Base-by-base conservation (phyloP, 1,140 invertebrate species). In the Globodera ellingtonae region DNA sequence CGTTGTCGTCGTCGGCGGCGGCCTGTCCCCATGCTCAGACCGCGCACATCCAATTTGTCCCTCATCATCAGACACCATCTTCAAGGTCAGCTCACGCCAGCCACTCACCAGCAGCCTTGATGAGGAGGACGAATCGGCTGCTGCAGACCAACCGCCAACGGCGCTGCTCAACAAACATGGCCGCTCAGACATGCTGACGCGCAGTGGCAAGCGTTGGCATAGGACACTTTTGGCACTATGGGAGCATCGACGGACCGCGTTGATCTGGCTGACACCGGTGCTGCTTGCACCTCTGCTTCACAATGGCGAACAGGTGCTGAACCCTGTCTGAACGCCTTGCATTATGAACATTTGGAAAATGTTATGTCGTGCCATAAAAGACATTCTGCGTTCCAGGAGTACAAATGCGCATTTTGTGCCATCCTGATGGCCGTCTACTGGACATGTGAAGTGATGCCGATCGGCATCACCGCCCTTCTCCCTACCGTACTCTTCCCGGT, bases 371-470 rank as follows among this genome's bases (percentile, higher is more conserved):
- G 35, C 35, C 9, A 73, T 50, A 9, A 7, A 35, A 73, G 13
- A 48, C 21, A 46, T 18, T 35, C 13, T 47, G 72, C 46, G 10
- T 46, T 84, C 74, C 62, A 84, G 83, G 84, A 86, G 21, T 84
- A 85, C 66, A 86, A 84, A 83, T 88, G 87, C 66, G 84, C 75
- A n/a, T 90, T 86, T 75, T 84, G 84, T 7, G 81, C 90, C 7
- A 44, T 90, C 9, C 21, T 91, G 59, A 89, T 91, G 85, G 87
- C 87, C 18, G 79, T 83, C 24, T 90, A 91, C 70, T 92, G 91
- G 91, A 79, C 90, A n/a, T 87, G 88, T 44, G 91, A 92, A 81
- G 88, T 89, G 13, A 80, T 92, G n/a, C 91, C 91, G 0, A 84
- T 92, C 56, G 85, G 90, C 2, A 89, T 90, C 0, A 91, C 91